phyloP scores from a whole-genome alignment of 2,797 vertebrate species.

The Adelosebastes latens region DNA sequence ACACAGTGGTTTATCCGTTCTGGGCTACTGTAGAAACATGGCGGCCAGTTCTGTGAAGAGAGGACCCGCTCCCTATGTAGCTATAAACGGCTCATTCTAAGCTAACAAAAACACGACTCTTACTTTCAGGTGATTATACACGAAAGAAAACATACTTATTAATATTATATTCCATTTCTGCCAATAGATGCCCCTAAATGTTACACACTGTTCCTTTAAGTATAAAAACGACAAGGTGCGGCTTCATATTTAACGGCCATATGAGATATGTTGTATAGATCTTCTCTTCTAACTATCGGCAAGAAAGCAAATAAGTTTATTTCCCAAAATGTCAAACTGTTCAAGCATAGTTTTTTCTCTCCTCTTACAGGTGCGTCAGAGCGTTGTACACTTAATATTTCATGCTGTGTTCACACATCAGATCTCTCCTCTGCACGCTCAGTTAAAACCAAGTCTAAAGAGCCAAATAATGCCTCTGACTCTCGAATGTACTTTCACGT shows the following conservation, averaged over 20 bases:
- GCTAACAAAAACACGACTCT: too few species aligned
- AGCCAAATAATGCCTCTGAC: slow-evolving; percentile 8
- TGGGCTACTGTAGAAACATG: too few species aligned
- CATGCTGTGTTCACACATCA: slow-evolving; percentile 36
- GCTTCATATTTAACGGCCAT: neutral
- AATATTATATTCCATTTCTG: too few species aligned
- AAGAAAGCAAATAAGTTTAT: neutral
- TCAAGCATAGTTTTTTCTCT: neutral
- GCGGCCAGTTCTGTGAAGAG: too few species aligned
- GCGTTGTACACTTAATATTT: slow-evolving; percentile 46
- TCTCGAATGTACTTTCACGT: neutral
- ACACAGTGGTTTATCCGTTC: too few species aligned
- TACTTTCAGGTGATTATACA: too few species aligned
- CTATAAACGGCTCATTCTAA: too few species aligned
- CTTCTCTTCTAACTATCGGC: neutral
- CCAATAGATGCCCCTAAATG: too few species aligned
- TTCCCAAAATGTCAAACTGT: neutral
- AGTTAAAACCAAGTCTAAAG: neutral
- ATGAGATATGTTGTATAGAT: neutral
- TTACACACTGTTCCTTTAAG: too few species aligned
- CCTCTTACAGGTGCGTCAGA: slow-evolving; percentile 2
- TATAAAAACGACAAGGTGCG: too few species aligned
- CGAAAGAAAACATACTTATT: too few species aligned
- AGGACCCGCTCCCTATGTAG: too few species aligned
- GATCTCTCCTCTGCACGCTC: slow-evolving; percentile 20